Base-by-base conservation (phyloP, 2,797 vertebrate species). In the Parauchenoglanis punctatus region DNA sequence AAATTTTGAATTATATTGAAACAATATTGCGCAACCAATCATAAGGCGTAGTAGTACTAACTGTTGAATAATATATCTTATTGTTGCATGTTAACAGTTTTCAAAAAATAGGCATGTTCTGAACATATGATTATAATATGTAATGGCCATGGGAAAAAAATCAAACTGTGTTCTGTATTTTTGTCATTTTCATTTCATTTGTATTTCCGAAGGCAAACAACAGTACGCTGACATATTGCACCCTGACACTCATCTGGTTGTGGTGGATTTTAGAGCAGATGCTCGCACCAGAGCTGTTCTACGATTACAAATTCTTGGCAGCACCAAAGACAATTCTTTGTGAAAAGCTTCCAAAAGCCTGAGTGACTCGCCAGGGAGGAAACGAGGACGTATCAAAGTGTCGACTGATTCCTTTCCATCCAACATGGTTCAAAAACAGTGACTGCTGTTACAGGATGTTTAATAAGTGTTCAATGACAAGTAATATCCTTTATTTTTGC, bases 241-340 rank as follows among this genome's bases (percentile, higher is more conserved):
- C 54, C 58, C 54, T 80, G 54, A 80, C 28, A 58, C 77, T 58
- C 28, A 80, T 59, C 10, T 20, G 20, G 20, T 78, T 78, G 4
- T 35, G 52, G 28, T 25, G 4, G 18, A 58, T 58, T 78, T 31
- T 78, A 31, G 52, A 56, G 52, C 76, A 78, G 52, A 7, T 7
- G 52, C 52, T 56, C 8, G 7, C 76, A 56, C 54, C 28, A 35
- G 76, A 58, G 17, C 76, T 58, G 49, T 40, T 58, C 54, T 56
- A 56, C 8, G n/a, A 52, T n/a, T 59, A 25, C 56, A 61, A 61
- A 81, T 81, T 81, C 77, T 81, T 81, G 77, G 77, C 77, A 81
- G 31, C 31, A 35, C 17, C 11, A 8, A 81, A 44, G 77, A 81
- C 77, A 25, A 44, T 81, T 81, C 56, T 61, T 81, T 81, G 31